A percentile compares a stretch with the other conserved stretches of the same genome.
Conservation (phyloP, 2,797 vertebrate genomes). For the Gobionotothen gibberifrons region DNA sequence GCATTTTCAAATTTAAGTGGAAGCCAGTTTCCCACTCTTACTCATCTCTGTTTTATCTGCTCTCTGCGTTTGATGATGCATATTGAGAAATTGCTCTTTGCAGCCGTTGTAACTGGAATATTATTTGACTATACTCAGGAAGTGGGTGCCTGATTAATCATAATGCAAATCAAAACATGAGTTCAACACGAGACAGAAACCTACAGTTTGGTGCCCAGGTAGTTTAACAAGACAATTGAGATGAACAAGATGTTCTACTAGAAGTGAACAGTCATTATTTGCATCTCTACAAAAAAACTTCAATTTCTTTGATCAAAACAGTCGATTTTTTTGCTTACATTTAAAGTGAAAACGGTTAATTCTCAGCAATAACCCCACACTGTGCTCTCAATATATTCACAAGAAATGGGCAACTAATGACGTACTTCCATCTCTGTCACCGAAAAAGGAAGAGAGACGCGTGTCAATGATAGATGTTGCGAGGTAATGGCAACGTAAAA, state of each 20-base stretch:
- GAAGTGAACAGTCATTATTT: background rate
- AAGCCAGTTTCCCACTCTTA: background rate
- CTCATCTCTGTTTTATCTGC: conserved; percentile 16
- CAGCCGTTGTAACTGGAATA: conserved; percentile 32
- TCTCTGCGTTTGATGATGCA: conserved; percentile 23
- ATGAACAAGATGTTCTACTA: background rate
- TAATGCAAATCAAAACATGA: conserved; percentile 32
- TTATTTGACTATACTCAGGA: conserved; percentile 45
- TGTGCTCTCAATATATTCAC: background rate
- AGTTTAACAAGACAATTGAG: conserved; percentile 5
- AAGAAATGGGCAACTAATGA: conserved; percentile 29
- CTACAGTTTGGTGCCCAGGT: conserved; percentile 3
- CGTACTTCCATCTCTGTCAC: conserved; percentile 33
- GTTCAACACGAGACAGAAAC: conserved; percentile 25
- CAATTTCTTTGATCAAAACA: background rate
- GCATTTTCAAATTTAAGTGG: background rate
- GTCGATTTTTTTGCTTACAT: background rate
- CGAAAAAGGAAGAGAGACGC: conserved; percentile 24
- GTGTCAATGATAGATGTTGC: conserved; percentile 62
- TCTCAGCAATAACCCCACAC: background rate
- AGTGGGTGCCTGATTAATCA: conserved; percentile 48
- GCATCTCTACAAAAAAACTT: background rate
- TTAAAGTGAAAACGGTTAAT: background rate
- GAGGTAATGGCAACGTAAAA: conserved; percentile 59
- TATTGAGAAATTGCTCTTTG: conserved; percentile 19